These are phyloP conservation scores for Enteromius argenteus DNA, from an alignment of 2,797 vertebrate species.

Conservation along the genomic window DNA sequence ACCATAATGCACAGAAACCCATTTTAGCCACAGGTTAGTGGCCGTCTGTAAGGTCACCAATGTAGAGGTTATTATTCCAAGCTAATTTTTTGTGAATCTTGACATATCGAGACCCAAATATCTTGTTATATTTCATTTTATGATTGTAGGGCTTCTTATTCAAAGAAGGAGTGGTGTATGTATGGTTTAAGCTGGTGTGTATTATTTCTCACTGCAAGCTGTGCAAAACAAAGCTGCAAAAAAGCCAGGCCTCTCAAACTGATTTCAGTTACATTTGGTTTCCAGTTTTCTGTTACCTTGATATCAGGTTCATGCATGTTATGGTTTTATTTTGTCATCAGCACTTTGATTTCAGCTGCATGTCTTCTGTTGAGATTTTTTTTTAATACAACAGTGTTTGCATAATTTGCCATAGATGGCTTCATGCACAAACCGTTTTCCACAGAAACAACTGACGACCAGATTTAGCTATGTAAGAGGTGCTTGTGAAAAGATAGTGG, in stretches of 20 bases:
- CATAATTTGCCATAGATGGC: background rate
- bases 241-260: background rate
- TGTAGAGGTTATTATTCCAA: background rate
- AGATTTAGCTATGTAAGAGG: constrained; percentile 11
- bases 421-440: background rate
- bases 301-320: background rate
- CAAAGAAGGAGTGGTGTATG: background rate
- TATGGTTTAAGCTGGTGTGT: background rate
- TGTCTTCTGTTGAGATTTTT: constrained; percentile 3
- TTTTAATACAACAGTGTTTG: background rate
- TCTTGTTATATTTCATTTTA: background rate
- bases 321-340: constrained; percentile 14
- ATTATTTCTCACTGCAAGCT: background rate
- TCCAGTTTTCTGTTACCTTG: constrained; percentile 7
- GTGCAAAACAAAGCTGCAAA: background rate
- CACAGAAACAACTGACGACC: background rate
- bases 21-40: constrained; percentile 55
- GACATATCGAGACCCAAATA: background rate
- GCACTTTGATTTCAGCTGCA: constrained; percentile 1
- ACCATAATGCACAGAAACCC: constrained; percentile 37
- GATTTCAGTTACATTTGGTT: background rate
- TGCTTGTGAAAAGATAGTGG: background rate
- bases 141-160: background rate
- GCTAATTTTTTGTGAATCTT: background rate
- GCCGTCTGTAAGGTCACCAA: background rate